These are phyloP conservation scores for Manis crassicaudata DNA, from an alignment of 2,797 vertebrate species.

Conservation along the genomic window DNA sequence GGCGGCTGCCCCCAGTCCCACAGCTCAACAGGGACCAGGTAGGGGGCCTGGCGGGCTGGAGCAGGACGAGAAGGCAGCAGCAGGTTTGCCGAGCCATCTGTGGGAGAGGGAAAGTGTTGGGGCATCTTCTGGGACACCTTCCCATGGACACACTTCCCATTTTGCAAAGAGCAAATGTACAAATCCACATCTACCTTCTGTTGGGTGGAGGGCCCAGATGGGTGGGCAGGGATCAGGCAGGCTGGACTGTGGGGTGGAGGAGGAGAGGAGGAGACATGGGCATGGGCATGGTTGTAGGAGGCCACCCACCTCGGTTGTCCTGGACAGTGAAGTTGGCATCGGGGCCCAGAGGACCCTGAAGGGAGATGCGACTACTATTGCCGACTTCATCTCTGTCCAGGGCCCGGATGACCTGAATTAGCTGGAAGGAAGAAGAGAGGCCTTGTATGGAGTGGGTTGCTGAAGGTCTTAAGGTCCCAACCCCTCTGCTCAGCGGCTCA, in stretches of 20 bases:
- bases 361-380: conserved; percentile 91
- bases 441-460: conserved; percentile 23
- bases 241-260: background rate
- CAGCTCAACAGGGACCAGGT: conserved; percentile 92
- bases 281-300: background rate
- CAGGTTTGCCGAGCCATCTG: conserved; percentile 93
- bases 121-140: background rate
- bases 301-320: conserved; percentile 91
- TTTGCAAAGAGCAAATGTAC: background rate
- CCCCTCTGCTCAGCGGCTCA: conserved; percentile 76
- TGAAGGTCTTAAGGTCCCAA: background rate
- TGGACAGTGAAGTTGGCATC: conserved; percentile 92
- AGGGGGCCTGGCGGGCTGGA: conserved; percentile 87
- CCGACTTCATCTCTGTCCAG: conserved; percentile 93
- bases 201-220: background rate
- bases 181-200: background rate
- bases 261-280: background rate
- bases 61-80: conserved; percentile 88
- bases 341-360: conserved; percentile 90
- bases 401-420: conserved; percentile 93
- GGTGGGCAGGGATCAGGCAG: background rate
- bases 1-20: conserved; percentile 90
- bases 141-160: background rate
- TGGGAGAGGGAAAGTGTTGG: conserved; percentile 3
- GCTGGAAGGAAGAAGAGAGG: conserved; percentile 80